Conservation (phyloP, 2,113 vertebrate genomes). For the Menura novaehollandiae region DNA sequence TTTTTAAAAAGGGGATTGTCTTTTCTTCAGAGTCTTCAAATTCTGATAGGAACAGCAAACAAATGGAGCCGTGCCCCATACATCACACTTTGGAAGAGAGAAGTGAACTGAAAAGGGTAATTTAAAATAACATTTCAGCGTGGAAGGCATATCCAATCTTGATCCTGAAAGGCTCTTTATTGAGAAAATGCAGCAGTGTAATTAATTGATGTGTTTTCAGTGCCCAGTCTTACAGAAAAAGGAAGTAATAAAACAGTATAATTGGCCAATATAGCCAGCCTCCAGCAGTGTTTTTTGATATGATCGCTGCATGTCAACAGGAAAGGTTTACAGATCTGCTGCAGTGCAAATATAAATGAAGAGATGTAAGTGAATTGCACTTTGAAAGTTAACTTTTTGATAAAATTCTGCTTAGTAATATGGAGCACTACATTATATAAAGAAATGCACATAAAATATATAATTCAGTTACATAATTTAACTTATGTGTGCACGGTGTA, state of each 20-base stretch:
- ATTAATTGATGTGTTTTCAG: not conserved
- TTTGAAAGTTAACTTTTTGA: not conserved
- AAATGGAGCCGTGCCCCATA: not conserved
- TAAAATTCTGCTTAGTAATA: not conserved
- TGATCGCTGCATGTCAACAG: not conserved
- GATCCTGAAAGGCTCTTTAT: not conserved
- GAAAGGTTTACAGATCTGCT: not conserved
- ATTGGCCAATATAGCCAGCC: not conserved
- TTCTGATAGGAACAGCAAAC: slow-evolving; percentile 4
- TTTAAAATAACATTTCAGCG: not conserved
- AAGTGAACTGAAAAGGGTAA: not conserved
- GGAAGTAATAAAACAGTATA: not conserved
- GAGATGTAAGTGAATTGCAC: not conserved
- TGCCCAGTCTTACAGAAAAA: not conserved
- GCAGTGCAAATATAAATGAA: not conserved
- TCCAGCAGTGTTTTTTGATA: not conserved
- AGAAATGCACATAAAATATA: not conserved
- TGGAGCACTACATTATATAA: not conserved
- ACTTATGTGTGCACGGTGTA: not conserved
- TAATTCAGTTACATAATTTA: not conserved
- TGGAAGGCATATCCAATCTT: not conserved
- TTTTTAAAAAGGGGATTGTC: not conserved
- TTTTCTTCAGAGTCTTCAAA: not conserved
- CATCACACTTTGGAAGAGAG: not conserved
- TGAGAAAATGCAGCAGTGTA: not conserved